Evolutionary conservation across 1,140 invertebrate species (phyloP).

Genomic region (Scaptomyza graminum): DNA sequence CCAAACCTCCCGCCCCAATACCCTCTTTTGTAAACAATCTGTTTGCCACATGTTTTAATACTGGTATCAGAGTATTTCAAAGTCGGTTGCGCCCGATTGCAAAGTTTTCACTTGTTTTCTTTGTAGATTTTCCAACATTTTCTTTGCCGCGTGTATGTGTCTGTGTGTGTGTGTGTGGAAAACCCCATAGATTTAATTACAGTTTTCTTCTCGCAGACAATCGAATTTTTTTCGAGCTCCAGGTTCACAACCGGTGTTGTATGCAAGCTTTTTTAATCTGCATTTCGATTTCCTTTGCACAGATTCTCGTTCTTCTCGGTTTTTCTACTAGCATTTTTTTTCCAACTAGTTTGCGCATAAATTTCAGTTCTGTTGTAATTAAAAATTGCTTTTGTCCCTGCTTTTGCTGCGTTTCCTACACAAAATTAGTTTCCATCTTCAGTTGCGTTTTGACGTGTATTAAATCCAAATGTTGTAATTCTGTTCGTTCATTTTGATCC

Average conservation of each 20-base stretch:
- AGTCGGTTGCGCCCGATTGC: too few species aligned
- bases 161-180: conserved; percentile 49
- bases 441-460: conserved; percentile 10
- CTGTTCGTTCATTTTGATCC: background rate
- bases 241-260: conserved; percentile 55
- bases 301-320: conserved; percentile 50
- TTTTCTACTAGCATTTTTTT: conserved; percentile 28
- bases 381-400: conserved; percentile 75
- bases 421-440: conserved; percentile 69
- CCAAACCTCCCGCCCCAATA: too few species aligned
- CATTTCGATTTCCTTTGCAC: conserved; percentile 82
- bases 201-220: conserved; percentile 82
- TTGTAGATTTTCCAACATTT: conserved; percentile 40
- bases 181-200: conserved; percentile 82
- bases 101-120: background rate
- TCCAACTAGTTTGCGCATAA: conserved; percentile 68
- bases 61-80: too few species aligned
- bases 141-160: conserved; percentile 36
- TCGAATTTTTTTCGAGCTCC: conserved; percentile 74
- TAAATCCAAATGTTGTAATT: conserved; percentile 29
- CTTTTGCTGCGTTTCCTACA: conserved; percentile 58
- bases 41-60: too few species aligned
- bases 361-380: conserved; percentile 78
- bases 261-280: conserved; percentile 81
- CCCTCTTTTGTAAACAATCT: too few species aligned